Base-by-base conservation (phyloP, 2,888 invertebrate genomes). In the Diploptera punctata region DNA sequence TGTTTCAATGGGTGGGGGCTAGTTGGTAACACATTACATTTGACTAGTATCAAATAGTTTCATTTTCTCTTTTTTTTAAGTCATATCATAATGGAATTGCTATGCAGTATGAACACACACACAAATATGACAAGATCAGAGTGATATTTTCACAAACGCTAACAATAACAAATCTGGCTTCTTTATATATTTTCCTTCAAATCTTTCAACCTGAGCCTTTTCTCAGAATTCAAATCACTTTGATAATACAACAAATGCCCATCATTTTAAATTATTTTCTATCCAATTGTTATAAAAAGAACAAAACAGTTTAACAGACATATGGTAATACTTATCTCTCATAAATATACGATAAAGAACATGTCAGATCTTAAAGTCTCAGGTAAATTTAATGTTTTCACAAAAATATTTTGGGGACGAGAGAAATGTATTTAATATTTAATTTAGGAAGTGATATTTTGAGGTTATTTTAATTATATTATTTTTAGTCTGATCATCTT, bases 1-100 rank as follows among this genome's bases (percentile, higher is more conserved):
- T 61, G 26, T 13, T 61, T 62, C 67, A n/a, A 47, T 82, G 80
- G 82, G 81, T 81, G 81, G 62, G 38, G 38, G 44, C 60, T 60
- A 60, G 44, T 54, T 69, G 82, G 82, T 81, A 81, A 80, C 82
- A 82, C 81, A 82, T 79, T 80, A 81, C 82, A 81, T 80, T 80
- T 83, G 83, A 83, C 83, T 83, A 83, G 83, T 83, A 83, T 83
- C 82, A 82, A 82, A 81, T 65, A 72, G 65, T 71, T 72, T 52
- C 67, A 61, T 76, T 78, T n/a, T 77, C 21, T 38, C 38, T 21
- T 62, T n/a, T n/a, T n/a, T 43, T 62, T 44, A 44, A 65, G n/a
- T 65, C 26, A 24, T 29, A 65, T 47, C n/a, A 57, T 29, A 57
- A 13, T 57, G 57, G 31, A 57, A 57, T 16, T 44, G n/a, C 65